A percentile compares a stretch with the other conserved stretches of the same genome.
phyloP scores from a whole-genome alignment of 2,113 vertebrate species.

The Poeciliopsis turrubarensis region DNA sequence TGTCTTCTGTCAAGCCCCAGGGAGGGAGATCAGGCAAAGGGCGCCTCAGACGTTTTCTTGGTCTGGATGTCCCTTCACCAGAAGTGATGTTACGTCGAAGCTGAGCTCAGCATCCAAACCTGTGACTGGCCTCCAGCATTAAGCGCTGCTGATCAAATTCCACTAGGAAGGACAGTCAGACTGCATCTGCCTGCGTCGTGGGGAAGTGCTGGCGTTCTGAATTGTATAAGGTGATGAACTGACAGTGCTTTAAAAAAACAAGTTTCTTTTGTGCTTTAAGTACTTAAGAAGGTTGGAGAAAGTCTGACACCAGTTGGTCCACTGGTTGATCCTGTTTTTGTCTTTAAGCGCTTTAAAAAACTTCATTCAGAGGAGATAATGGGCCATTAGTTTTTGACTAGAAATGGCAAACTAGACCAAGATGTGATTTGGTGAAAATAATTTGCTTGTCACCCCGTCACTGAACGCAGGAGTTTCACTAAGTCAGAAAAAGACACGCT shows the following conservation, averaged over 20 bases:
- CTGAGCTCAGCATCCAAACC: conserved; percentile 13
- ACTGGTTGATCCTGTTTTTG: conserved; percentile 58
- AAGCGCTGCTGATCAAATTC: conserved; percentile 62
- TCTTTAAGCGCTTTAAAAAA: conserved; percentile 68
- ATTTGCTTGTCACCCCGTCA: conserved; percentile 70
- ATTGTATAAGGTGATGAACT: conserved; percentile 69
- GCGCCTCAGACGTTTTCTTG: background rate
- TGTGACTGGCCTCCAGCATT: conserved; percentile 46
- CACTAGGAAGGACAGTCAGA: conserved; percentile 66
- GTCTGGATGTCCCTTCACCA: conserved; percentile 15
- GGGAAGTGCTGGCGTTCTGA: conserved; percentile 83
- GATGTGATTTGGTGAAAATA: conserved; percentile 74
- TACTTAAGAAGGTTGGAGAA: conserved; percentile 54
- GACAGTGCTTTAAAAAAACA: conserved; percentile 77
- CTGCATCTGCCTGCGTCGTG: conserved; percentile 56
- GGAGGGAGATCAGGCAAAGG: background rate
- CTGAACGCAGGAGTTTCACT: conserved; percentile 49
- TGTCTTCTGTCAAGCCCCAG: too few relatives aligned
- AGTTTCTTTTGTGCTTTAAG: conserved; percentile 67
- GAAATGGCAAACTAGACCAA: conserved; percentile 81
- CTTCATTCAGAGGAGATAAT: conserved; percentile 68
- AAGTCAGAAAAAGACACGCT: conserved; percentile 71
- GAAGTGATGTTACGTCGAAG: background rate
- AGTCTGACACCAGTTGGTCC: conserved; percentile 34
- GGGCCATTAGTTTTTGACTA: conserved; percentile 78